phyloP scores from a whole-genome alignment of 1,140 invertebrate genomes.

The Hetaerina americana region DNA sequence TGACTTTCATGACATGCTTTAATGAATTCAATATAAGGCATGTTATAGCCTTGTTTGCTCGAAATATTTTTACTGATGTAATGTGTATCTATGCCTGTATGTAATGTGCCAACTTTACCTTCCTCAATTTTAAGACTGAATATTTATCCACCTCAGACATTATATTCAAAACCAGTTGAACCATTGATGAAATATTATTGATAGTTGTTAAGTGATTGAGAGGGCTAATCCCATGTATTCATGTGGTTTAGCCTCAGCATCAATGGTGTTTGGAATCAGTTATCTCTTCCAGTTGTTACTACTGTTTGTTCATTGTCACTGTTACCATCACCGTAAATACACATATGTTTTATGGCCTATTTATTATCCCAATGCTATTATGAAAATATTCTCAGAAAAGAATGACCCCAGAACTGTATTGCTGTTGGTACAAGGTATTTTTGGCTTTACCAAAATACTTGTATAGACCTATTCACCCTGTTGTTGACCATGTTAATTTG shows the following conservation, averaged over 20 bases:
- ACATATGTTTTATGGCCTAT: neutral
- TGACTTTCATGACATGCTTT: neutral
- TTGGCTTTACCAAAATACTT: neutral
- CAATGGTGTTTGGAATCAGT: neutral
- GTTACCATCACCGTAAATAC: neutral
- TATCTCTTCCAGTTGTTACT: neutral
- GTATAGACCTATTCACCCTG: neutral
- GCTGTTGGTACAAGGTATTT: neutral
- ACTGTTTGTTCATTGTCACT: neutral
- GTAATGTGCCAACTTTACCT: neutral
- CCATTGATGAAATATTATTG: neutral
- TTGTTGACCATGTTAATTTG: neutral
- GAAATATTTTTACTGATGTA: constrained; percentile 1
- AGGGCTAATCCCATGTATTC: neutral
- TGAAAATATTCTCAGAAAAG: neutral
- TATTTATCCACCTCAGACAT: neutral
- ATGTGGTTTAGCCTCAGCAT: neutral
- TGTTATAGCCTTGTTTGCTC: neutral
- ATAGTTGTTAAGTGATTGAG: neutral
- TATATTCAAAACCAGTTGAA: neutral
- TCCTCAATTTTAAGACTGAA: neutral
- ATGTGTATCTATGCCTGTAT: neutral
- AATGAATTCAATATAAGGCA: neutral
- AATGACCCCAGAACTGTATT: neutral
- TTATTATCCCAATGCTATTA: neutral